phyloP scores from a whole-genome alignment of 2,888 invertebrate species.

The Pyrocoelia pectoralis region DNA sequence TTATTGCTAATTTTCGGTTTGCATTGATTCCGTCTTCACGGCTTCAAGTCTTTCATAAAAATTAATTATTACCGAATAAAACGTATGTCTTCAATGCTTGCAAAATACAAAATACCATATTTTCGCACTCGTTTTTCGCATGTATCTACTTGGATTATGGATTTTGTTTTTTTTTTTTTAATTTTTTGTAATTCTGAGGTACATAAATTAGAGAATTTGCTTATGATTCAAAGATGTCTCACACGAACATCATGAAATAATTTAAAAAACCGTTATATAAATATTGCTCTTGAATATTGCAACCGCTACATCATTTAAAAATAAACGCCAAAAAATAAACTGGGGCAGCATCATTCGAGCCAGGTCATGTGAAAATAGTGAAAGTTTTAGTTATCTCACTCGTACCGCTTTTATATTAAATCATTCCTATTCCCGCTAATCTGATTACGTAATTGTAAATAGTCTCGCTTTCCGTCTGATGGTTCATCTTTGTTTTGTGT shows the following conservation, averaged over 20 bases:
- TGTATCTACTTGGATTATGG: no score
- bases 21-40: no score
- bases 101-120: no score
- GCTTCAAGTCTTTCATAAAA: no score
- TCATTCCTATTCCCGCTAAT: slow-evolving; percentile 21
- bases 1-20: no score
- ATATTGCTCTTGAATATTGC: slow-evolving; percentile 24
- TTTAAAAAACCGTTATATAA: slow-evolving; percentile 10
- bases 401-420: slow-evolving; percentile 13
- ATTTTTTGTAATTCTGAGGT: no score
- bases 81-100: no score
- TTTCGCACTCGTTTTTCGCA: no score
- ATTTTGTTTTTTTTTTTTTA: no score
- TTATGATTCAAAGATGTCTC: no score
- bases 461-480: slow-evolving; percentile 21
- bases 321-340: slow-evolving; percentile 30
- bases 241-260: neutral
- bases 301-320: slow-evolving; percentile 12
- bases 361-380: slow-evolving; percentile 39
- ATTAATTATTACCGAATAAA: no score
- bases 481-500: slow-evolving; percentile 15
- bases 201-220: no score
- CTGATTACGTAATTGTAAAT: slow-evolving; percentile 21
- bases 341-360: slow-evolving; percentile 38
- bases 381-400: slow-evolving; percentile 34